Evolutionary conservation across 92 coral and sea anemone genomes (phyloP).

Genomic region (Phenganax stokvisi): DNA sequence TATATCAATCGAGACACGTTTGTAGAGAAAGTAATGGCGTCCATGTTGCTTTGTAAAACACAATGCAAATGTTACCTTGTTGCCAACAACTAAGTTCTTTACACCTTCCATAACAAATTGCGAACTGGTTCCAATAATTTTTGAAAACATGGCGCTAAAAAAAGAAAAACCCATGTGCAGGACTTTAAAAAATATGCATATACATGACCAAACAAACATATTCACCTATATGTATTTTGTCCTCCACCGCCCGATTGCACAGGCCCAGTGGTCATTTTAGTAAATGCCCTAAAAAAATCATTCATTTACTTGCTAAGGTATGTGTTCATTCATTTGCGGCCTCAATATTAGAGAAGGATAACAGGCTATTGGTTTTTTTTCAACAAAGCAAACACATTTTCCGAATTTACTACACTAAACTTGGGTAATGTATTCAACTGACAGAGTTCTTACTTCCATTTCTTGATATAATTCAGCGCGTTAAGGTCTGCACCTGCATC

Average conservation of each 20-base stretch:
- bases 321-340: background rate
- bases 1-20: no score
- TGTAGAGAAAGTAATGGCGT: background rate
- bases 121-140: slow-evolving; percentile 87
- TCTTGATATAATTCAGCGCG: slow-evolving; percentile 84
- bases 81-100: slow-evolving; percentile 94
- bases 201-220: background rate
- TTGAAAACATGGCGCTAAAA: slow-evolving; percentile 87
- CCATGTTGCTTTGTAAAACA: background rate
- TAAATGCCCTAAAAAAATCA: slow-evolving; percentile 64
- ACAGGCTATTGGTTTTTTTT: no score
- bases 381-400: background rate
- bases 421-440: background rate
- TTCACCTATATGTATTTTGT: slow-evolving; percentile 87
- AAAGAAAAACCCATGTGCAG: background rate
- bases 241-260: slow-evolving; percentile 99
- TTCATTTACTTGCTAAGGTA: background rate
- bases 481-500: slow-evolving; percentile 77
- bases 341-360: background rate
- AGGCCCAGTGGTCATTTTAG: slow-evolving; percentile 82
- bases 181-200: background rate
- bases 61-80: slow-evolving; percentile 54
- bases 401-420: background rate
- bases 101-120: slow-evolving; percentile 99
- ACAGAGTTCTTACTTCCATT: slow-evolving; percentile 70